phyloP scores from a whole-genome alignment of 2,113 vertebrate species.

The Albula glossodonta region DNA sequence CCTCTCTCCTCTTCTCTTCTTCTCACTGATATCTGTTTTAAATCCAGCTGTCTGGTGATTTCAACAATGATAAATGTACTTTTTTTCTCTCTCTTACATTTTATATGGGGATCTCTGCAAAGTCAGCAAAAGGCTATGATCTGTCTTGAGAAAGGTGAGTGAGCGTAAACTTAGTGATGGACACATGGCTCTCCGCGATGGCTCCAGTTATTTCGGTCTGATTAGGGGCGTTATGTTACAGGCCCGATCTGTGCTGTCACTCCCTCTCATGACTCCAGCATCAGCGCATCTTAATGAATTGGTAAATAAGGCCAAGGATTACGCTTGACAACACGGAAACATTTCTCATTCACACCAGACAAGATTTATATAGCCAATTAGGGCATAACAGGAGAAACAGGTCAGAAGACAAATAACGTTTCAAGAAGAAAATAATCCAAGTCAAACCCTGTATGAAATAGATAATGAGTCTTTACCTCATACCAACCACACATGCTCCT shows the following conservation, averaged over 20 bases:
- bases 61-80: slow-evolving; percentile 51
- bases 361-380: slow-evolving; percentile 99
- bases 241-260: slow-evolving; percentile 99
- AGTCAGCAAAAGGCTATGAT: slow-evolving; percentile 63
- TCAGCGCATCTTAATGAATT: slow-evolving; percentile 99
- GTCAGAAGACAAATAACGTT: slow-evolving; percentile 95
- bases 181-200: slow-evolving; percentile 99
- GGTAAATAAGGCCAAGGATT: slow-evolving; percentile 99
- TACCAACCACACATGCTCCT: slow-evolving; percentile 53
- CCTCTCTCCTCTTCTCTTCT: slow-evolving; percentile 11
- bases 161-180: slow-evolving; percentile 80
- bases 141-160: slow-evolving; percentile 82
- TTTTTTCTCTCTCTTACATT: too few relatives aligned
- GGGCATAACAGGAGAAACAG: slow-evolving; percentile 92
- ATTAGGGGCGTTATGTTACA: slow-evolving; percentile 99
- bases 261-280: slow-evolving; percentile 93
- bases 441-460: slow-evolving; percentile 89
- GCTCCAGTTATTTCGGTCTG: slow-evolving; percentile 99
- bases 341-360: slow-evolving; percentile 99
- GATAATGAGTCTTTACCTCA: slow-evolving; percentile 89
- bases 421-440: slow-evolving; percentile 94
- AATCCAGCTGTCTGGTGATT: slow-evolving; percentile 32
- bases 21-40: slow-evolving; percentile 13
- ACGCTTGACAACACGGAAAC: slow-evolving; percentile 99
- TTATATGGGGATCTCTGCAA: too few relatives aligned